phyloP scores from a whole-genome alignment of 2,888 invertebrate species.

The Pseudococcus longispinus region DNA sequence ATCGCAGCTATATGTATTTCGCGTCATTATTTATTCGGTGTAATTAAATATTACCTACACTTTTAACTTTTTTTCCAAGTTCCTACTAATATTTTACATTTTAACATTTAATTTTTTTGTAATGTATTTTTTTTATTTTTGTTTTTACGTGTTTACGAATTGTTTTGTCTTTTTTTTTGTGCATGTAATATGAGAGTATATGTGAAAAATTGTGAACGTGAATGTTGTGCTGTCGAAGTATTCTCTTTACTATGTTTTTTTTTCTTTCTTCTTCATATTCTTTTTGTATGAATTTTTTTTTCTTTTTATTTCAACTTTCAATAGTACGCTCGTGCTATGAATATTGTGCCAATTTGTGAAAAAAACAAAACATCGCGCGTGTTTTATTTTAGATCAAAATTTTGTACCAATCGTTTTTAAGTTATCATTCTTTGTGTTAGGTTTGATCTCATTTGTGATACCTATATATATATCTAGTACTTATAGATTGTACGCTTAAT shows the following conservation, averaged over 20 bases:
- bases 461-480: slow-evolving; percentile 22
- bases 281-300: slow-evolving; percentile 1
- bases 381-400: slow-evolving; percentile 41
- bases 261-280: neutral
- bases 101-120: slow-evolving; percentile 20
- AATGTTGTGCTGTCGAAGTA: slow-evolving; percentile 16
- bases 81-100: slow-evolving; percentile 38
- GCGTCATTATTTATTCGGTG: slow-evolving; percentile 25
- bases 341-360: slow-evolving; percentile 38
- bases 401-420: slow-evolving; percentile 31
- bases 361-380: slow-evolving; percentile 27
- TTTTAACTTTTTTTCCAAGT: slow-evolving; percentile 19
- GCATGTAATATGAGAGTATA: neutral
- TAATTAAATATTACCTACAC: slow-evolving; percentile 19
- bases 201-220: neutral
- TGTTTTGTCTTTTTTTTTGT: neutral
- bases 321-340: slow-evolving; percentile 36
- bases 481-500: slow-evolving; percentile 27
- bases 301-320: slow-evolving; percentile 39
- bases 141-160: slow-evolving; percentile 16
- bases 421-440: slow-evolving; percentile 39
- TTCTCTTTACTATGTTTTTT: neutral
- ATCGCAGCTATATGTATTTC: slow-evolving; percentile 11
- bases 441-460: slow-evolving; percentile 44
- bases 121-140: slow-evolving; percentile 15